phyloP scores from a whole-genome alignment of 2,888 invertebrate species.

The Calliopum simillimum region DNA sequence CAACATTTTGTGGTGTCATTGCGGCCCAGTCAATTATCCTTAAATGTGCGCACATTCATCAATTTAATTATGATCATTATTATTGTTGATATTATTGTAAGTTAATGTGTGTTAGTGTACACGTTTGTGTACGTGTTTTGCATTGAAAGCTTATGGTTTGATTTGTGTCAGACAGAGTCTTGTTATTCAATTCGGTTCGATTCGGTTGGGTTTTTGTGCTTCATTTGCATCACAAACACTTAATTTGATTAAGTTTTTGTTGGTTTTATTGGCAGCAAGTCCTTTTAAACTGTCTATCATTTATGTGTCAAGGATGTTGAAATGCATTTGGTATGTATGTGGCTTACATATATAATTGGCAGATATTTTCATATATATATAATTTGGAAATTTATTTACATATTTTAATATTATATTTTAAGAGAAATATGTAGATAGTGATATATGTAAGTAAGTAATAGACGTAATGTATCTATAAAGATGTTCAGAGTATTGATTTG shows the following conservation, averaged over 20 bases:
- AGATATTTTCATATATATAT: no score
- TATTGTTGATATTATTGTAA: neutral
- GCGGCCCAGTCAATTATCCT: constrained; percentile 42
- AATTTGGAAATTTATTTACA: no score
- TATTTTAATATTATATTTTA: no score
- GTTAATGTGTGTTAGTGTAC: constrained; percentile 8
- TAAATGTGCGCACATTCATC: constrained; percentile 36
- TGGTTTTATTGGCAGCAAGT: neutral
- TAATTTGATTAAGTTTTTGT: constrained; percentile 23
- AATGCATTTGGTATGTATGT: no score
- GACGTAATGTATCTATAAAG: no score
- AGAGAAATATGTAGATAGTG: no score
- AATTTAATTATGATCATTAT: constrained; percentile 35
- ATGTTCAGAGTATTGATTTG: no score
- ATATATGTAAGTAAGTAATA: no score
- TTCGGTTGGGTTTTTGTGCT: constrained; percentile 20
- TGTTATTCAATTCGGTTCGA: neutral
- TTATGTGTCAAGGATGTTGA: no score
- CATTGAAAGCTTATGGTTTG: constrained; percentile 2
- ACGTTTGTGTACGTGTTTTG: neutral
- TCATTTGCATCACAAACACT: constrained; percentile 33
- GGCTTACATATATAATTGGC: no score
- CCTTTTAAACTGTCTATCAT: no score
- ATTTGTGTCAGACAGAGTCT: neutral
- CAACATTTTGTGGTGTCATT: constrained; percentile 25